Evolutionary conservation across 1,140 invertebrate species (phyloP), one percentile per base, ranked within the genome.

Genomic region (Dysdera silvatica): DNA sequence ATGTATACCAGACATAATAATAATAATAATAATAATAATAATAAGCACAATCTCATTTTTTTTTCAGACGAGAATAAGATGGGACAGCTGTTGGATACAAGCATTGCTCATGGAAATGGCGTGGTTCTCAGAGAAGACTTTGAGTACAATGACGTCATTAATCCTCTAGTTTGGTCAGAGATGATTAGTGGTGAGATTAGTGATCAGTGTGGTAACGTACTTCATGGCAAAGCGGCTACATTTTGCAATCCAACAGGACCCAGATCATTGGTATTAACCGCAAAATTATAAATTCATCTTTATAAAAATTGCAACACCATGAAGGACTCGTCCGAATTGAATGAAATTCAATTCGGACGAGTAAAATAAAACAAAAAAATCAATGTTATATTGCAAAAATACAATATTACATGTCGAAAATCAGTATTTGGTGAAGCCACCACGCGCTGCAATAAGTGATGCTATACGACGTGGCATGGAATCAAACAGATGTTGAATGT

Each of bases 61-160:
- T 12, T 18, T 41, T 41, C 23, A 41, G 40, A 16, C 23, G 40
- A 12, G 23, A 41, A 41, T 18, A 41, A 41, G 12, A 20, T 18
- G 5, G 40, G 23, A 5, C n/a, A 18, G 23, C 40, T 18, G 23
- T 20, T 20, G 23, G 40, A 41, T 7, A 41, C 23, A 33, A 70
- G 73, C 18, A 66, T 67, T 12, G 48, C 75, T 4, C 69, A 77
- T 52, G 67, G 72, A 37, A 66, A 74, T 31, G 69, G 70, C 10
- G 57, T 77, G 6, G 69, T 78, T 8, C 67, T 78, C 6, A 71
- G 77, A 59, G 76, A 78, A 65, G 75, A 76, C 64, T 78, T 78
- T 73, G 77, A 76, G 32, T 54, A 35, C 24, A 41, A 41, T 54
- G 54, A 56, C 47, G 48, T 48, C 20, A 28, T 45, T 6, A 53